Base-by-base conservation (phyloP, 2,113 vertebrate genomes). In the Chiloscyllium plagiosum region DNA sequence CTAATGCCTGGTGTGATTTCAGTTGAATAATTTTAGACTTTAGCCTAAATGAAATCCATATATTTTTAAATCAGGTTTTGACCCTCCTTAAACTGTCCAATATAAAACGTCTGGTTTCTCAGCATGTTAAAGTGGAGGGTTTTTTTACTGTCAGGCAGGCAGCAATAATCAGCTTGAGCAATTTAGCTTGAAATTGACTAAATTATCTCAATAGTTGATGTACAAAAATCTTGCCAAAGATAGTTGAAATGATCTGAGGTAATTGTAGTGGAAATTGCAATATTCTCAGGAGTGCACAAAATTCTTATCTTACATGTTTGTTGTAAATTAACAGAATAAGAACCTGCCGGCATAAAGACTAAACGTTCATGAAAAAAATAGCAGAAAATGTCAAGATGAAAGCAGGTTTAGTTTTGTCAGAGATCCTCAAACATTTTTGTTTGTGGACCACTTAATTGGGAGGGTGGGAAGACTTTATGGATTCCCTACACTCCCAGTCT, bases 181-280 rank as follows among this genome's bases (percentile, higher is more conserved):
- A 52, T 90, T 90, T 90, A 90, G 50, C 87, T 90, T 90, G 87
- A 90, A 90, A 90, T 90, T 90, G 87, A 90, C 50, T 61, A 90
- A 90, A 56, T 90, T 90, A 90, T 61, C 87, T 90, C 87, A 90
- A 90, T 61, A 61, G 26, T 29, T 90, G 87, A 90, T 90, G 52
- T 90, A 90, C 56, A 22, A 90, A 90, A 90, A 90, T 90, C 47
- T 90, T 90, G 87, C 87, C 87, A 90, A 89, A 89, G 50, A 33
- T 61, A 90, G 87, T 90, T 90, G 61, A 90, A 90, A 61, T 90
- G 47, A 90, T 90, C 56, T 33, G 50, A 61, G 15, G 87, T 90
- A 61, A 90, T 26, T 52, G 33, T 33, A 56, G 87, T 33, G 50
- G 52, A 61, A 90, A 90, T 90, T 90, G 61, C 52, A 61, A 52